Base-by-base conservation (phyloP, 2,797 vertebrate species). In the Apogon talboti region DNA sequence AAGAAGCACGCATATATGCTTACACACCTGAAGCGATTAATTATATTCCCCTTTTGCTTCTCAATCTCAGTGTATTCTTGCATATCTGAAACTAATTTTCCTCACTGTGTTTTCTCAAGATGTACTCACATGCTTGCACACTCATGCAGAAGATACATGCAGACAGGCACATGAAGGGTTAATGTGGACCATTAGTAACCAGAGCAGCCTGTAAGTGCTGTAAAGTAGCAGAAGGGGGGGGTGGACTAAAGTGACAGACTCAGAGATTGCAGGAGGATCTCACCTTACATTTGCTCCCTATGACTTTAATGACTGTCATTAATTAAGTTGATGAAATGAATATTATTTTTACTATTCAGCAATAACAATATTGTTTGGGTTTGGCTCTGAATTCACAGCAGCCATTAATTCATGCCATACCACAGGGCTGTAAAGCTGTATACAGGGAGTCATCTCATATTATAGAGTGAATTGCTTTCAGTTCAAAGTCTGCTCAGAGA, bases 131-230 rank as follows among this genome's bases (percentile, higher is more conserved):
- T 28, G 48, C 65, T 28, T 46, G 14, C 56, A 38, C 37, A 46
- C 35, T 38, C n/a, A 44, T 18, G 28, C 40, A 45, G 42, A 48
- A 35, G 21, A 49, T 37, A 56, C 37, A 54, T 19, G 63, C 38
- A 60, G 11, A 48, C 46, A 42, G 13, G 43, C 24, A 76, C 50
- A 57, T 19, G 7, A 35, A 19, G 70, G 68, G 77, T 83, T 74
- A 83, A 84, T 75, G 66, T 71, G 41, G 46, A 54, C 74, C 82
- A 86, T 91, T 88, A 87, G 88, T 87, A 92, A 92, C 77, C 70
- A 61, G 79, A 91, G 86, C 68, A 63, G 82, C 61, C 58, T 71
- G 15, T 71, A 74, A 84, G 82, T 74, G 77, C 82, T 79, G 43
- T 66, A 46, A 60, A 74, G 72, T 70, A 73, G 75, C 54, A 5